phyloP scores from a whole-genome alignment of 1,140 invertebrate species.

The Schmidtea mediterranea region DNA sequence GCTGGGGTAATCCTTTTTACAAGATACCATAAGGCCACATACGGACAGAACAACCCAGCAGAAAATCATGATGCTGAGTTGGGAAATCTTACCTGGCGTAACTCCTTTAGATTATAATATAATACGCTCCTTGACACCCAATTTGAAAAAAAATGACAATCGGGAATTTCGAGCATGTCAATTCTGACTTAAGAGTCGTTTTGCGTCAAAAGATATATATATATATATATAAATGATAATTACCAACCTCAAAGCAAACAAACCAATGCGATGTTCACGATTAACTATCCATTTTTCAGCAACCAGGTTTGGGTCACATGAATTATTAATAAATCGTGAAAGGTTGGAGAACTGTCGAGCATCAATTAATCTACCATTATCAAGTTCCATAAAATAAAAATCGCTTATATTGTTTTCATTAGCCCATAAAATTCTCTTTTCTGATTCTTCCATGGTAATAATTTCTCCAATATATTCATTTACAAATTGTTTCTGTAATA shows the following conservation, averaged over 20 bases:
- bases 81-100: no score
- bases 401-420: constrained; percentile 57
- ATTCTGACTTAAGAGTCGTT: no score
- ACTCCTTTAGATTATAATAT: no score
- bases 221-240: no score
- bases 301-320: constrained; percentile 70
- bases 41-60: no score
- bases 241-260: constrained; percentile 42
- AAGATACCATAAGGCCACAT: no score
- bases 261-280: constrained; percentile 57
- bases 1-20: no score
- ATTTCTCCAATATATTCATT: constrained; percentile 85
- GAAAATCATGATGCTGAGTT: no score
- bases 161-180: no score
- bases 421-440: constrained; percentile 44
- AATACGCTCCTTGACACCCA: no score
- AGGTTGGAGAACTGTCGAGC: constrained; percentile 70
- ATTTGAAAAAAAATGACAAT: no score
- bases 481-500: constrained; percentile 39
- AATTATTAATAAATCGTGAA: constrained; percentile 54
- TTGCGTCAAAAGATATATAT: no score
- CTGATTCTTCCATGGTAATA: constrained; percentile 65
- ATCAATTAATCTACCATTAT: constrained; percentile 31
- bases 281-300: constrained; percentile 81
- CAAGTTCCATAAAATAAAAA: constrained; percentile 73